Base-by-base conservation (phyloP, 1,140 invertebrate species). In the Doryteuthis pealeii region DNA sequence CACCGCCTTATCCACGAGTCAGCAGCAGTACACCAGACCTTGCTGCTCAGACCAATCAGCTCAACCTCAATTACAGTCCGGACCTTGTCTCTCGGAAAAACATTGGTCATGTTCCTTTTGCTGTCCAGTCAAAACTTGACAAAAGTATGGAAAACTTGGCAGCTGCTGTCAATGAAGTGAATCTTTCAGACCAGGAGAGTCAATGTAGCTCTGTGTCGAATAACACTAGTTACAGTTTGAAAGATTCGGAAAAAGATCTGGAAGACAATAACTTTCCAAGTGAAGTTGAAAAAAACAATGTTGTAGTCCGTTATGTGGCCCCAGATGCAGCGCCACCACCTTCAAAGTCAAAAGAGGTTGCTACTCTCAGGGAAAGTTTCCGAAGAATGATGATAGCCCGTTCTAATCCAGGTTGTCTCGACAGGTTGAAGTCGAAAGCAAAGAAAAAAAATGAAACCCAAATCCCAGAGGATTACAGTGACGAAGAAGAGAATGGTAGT, bases 11-110 rank as follows among this genome's bases (percentile, higher is more conserved):
- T 87, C 93, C 93, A 0, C 91, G 92, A 3, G 88, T 92, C 30
- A 93, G 92, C 76, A 94, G 92, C 62, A 94, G 93, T 10, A 95
- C 93, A 0, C 94, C 94, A 1, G 94, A 95, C 87, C 86, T 95
- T 71, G 93, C 94, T 33, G 81, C 77, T 28, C 87, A 86, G 70
- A 81, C 80, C 28, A 75, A 72, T 43, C 69, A 66, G 15, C 72
- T n/a, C 31, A 74, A 71, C 67, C 30, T 75, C 22, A 76, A 72
- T 67, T 76, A 82, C 54, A 94, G 93, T 85, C 93, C 93, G 0
- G 93, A 94, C 89, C 85, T 94, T 74, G 92, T 94, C 0, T 93
- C 93, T 6, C 80, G 85, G 10, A 79, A 79, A 70, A 82, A 81
- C 32, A 67, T 82, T 2, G 81, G 79, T 22, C 74, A 80, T 18